A percentile compares a stretch with the other conserved stretches of the same genome.
Evolutionary conservation across 1,140 invertebrate genomes (phyloP).

Genomic region (Armadillidium nasatum): DNA sequence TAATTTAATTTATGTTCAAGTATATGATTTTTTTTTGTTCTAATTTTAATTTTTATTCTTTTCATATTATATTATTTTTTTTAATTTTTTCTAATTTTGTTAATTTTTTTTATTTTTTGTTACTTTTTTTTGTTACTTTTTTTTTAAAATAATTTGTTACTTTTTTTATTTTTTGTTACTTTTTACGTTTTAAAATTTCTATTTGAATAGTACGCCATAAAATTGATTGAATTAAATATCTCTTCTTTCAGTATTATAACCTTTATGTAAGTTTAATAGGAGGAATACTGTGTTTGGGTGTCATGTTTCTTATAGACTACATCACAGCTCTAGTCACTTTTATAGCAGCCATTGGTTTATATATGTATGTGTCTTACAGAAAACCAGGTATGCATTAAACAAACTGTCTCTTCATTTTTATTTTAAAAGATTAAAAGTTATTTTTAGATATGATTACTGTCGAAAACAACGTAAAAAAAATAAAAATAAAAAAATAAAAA

Average conservation of each 20-base stretch:
- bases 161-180: background rate
- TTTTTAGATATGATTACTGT: too few relatives aligned
- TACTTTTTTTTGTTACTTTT: too few relatives aligned
- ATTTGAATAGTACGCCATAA: background rate
- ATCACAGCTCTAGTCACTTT: slow-evolving; percentile 83
- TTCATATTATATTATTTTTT: too few relatives aligned
- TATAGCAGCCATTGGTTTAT: slow-evolving; percentile 57
- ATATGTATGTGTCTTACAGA: slow-evolving; percentile 16
- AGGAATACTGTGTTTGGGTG: slow-evolving; percentile 78
- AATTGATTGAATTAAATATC: background rate
- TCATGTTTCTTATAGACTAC: slow-evolving; percentile 95
- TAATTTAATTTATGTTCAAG: background rate
- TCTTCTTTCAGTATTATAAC: slow-evolving; percentile 76
- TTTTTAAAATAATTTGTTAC: background rate
- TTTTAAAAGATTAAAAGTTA: too few relatives aligned
- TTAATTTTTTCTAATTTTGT: too few relatives aligned
- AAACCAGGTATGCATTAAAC: slow-evolving; percentile 3
- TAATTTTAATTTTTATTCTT: too few relatives aligned
- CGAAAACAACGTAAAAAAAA: too few relatives aligned
- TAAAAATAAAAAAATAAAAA: too few relatives aligned
- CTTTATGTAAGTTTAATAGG: slow-evolving; percentile 85
- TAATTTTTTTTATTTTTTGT: too few relatives aligned
- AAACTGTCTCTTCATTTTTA: too few relatives aligned
- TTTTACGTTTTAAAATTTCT: background rate
- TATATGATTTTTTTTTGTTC: background rate